Evolutionary conservation across 2,797 vertebrate species (phyloP), one percentile per base, ranked within the genome.

Genomic region (Ctenopoma multispine): DNA sequence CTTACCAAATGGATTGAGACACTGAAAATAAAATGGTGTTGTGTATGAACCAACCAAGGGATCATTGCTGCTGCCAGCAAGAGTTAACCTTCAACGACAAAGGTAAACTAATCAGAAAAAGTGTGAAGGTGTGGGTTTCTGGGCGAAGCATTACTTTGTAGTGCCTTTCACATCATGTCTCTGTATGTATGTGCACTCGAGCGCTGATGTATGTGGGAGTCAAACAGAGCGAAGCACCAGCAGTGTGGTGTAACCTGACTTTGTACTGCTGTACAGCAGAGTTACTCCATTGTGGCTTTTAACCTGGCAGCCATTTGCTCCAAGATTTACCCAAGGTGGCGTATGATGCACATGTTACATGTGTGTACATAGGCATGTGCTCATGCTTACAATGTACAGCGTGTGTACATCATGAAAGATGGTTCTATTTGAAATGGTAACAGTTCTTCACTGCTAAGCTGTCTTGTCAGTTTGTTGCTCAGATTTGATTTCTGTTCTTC

Each of bases 51-150:
- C 8, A 27, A 63, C 55, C 51, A 43, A 64, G 59, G 31, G 36
- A 60, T 73, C 55, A 64, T 69, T 49, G 68, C 53, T 55, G 46
- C 23, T 13, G 3, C 58, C 38, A 38, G 17, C 68, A 40, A 65
- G 36, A 17, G 18, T 63, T 72, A 73, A 81, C 56, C 69, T 81
- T 82, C 59, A 70, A 56, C 38, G 38, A 51, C 55, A 57, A 57
- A 69, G 77, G 65, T 80, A 59, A 81, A 57, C 53, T 79, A 57
- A 77, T 66, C 69, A 64, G 36, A 61, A 29, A 47, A 18, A 43
- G 41, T 51, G 58, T 68, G 64, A 34, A 54, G 36, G 75, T 58
- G 0, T 51, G 17, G 43, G 79, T 72, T 79, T 43, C 54, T 64
- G 74, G 24, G 44, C 50, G 55, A 74, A 63, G 50, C 53, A n/a